A percentile compares a stretch with the other conserved stretches of the same genome.
phyloP scores from a whole-genome alignment of 2,797 vertebrate species.

The Pangasius djambal region DNA sequence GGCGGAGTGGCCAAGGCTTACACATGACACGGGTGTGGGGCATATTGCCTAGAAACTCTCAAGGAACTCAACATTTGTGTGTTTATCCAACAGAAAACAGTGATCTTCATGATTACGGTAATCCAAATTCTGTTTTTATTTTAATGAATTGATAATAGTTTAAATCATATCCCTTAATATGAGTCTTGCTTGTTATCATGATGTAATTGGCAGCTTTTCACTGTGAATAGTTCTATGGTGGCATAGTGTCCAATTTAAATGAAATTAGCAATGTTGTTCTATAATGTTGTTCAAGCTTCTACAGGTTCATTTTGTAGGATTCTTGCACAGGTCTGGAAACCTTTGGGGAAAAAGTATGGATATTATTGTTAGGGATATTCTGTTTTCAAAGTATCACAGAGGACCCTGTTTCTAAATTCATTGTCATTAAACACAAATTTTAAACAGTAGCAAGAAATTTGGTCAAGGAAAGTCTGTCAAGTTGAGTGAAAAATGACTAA shows the following conservation, averaged over 20 bases:
- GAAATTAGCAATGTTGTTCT: not conserved
- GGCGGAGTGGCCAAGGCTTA: constrained; percentile 36
- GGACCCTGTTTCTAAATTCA: not conserved
- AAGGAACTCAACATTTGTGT: constrained; percentile 29
- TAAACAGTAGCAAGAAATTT: not conserved
- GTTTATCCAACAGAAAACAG: constrained; percentile 32
- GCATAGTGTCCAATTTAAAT: not conserved
- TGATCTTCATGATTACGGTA: constrained; percentile 49
- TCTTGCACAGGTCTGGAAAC: not conserved
- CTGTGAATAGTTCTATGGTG: not conserved
- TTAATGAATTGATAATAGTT: not conserved
- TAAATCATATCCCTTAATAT: not conserved
- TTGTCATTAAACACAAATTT: not conserved
- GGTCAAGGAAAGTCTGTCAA: not conserved
- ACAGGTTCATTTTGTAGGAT: not conserved
- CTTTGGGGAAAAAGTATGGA: not conserved
- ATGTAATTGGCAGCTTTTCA: not conserved
- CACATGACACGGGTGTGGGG: constrained; percentile 29
- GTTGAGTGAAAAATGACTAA: not conserved
- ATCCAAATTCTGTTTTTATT: constrained; percentile 30
- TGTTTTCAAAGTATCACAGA: not conserved
- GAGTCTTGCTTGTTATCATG: not conserved
- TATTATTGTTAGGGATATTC: not conserved
- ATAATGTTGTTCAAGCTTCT: not conserved
- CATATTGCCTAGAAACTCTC: constrained; percentile 43